Evolutionary conservation across 1,140 invertebrate species (phyloP).

Genomic region (Cydia splendana): DNA sequence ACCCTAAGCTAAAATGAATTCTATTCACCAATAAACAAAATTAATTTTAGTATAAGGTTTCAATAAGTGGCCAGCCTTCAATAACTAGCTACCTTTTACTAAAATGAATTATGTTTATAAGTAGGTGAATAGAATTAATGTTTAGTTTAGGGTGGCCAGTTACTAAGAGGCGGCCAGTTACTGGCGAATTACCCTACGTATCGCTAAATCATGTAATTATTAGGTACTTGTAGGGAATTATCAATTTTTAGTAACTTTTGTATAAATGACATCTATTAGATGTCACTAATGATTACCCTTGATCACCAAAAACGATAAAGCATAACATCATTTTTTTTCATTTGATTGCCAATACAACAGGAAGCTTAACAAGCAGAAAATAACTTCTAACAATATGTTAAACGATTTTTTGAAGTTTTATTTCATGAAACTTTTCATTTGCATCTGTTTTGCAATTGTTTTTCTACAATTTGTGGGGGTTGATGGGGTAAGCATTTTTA

Average conservation of each 20-base stretch:
- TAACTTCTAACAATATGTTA: background rate
- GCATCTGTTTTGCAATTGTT: background rate
- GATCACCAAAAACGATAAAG: background rate
- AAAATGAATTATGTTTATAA: too few species aligned
- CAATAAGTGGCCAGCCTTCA: too few species aligned
- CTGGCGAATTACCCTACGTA: too few species aligned
- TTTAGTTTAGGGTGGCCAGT: too few species aligned
- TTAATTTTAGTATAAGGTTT: too few species aligned
- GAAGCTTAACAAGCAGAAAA: background rate
- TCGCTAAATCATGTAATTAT: background rate
- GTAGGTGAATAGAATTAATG: too few species aligned
- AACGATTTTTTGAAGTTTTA: background rate
- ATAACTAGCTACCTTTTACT: too few species aligned
- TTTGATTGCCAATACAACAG: background rate
- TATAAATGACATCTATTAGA: background rate
- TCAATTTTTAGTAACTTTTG: background rate
- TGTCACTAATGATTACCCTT: conserved; percentile 10
- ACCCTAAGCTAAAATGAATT: too few species aligned
- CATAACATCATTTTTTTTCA: background rate
- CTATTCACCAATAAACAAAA: too few species aligned
- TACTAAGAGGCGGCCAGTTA: too few species aligned
- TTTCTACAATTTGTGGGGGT: background rate
- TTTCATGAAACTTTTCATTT: background rate
- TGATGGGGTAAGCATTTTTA: conserved; percentile 5
- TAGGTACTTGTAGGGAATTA: background rate